Percentiles rank a stretch among this genome's conserved stretches.
phyloP scores from a whole-genome alignment of 2,888 invertebrate genomes.

The Polymixis lichenea region DNA sequence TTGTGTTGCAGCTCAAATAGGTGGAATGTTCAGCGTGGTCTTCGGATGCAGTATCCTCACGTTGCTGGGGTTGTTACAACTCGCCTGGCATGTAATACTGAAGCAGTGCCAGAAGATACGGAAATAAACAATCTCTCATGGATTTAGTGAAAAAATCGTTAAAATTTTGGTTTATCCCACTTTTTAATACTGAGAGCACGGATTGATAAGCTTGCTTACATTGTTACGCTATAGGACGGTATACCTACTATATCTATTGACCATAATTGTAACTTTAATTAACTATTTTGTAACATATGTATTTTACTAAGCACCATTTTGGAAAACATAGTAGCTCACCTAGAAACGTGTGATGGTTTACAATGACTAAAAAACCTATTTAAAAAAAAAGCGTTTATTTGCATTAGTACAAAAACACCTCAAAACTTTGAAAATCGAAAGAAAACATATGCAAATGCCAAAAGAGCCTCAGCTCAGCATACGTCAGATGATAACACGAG shows the following conservation, averaged over 20 bases:
- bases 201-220: background rate
- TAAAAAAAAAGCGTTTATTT: too few species aligned
- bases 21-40: slow-evolving; percentile 83
- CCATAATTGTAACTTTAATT: background rate
- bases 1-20: slow-evolving; percentile 79
- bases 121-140: background rate
- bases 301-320: background rate
- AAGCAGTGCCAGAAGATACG: background rate
- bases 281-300: background rate
- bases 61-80: slow-evolving; percentile 74
- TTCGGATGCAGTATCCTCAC: slow-evolving; percentile 85
- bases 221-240: background rate
- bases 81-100: slow-evolving; percentile 47
- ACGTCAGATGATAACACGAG: too few species aligned
- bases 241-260: background rate
- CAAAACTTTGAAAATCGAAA: too few species aligned
- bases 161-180: background rate
- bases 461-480: too few species aligned
- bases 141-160: background rate
- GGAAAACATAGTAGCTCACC: background rate
- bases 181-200: background rate
- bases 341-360: background rate
- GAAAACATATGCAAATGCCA: too few species aligned
- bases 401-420: too few species aligned
- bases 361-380: too few species aligned